Base-by-base conservation (phyloP, 2,888 invertebrate species). In the Dermolepida albohirtum region DNA sequence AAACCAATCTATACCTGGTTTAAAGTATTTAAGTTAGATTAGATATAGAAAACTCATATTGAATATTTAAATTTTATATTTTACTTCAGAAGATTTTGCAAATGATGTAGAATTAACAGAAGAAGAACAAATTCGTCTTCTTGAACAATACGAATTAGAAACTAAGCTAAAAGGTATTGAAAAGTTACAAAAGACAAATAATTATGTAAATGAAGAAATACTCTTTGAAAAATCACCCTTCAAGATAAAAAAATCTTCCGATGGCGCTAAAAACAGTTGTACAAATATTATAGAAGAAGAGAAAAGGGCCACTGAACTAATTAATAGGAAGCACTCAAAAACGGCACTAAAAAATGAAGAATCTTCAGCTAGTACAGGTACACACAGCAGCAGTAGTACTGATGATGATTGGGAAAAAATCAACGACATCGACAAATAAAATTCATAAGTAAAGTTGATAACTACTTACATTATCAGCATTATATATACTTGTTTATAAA, bases 91-190 rank as follows among this genome's bases (percentile, higher is more conserved):
- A 83, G 89, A 89, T 79, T 89, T 90, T 82, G 86, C 88, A 44
- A 83, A 85, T 74, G 87, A 89, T 79, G 85, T 90, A 67, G 90
- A 90, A 81, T 81, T 91, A 64, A 88, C 90, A 4, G 91, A 91
- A 81, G 91, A 90, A 81, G 89, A 91, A 76, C 90, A 91, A 79
- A 90, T 85, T 4, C 82, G 89, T 75, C 84, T 91, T 64, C 81
- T 91, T 75, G 88, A 89, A 77, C 88, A 90, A 77, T 91, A 91
- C 79, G 90, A 91, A 79, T 87, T 85, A 68, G 91, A 91, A 80
- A 88, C 78, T 12, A 76, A 73, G 67, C 71, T 70, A 67, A 78
- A 73, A 69, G 71, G 68, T 57, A 34, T 10, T 2, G 69, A 67
- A 57, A 67, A 70, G 72, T 75, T 68, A 70, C 74, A 75, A 70